Evolutionary conservation across 2,113 vertebrate genomes (phyloP).

Genomic region (Tyto alba): DNA sequence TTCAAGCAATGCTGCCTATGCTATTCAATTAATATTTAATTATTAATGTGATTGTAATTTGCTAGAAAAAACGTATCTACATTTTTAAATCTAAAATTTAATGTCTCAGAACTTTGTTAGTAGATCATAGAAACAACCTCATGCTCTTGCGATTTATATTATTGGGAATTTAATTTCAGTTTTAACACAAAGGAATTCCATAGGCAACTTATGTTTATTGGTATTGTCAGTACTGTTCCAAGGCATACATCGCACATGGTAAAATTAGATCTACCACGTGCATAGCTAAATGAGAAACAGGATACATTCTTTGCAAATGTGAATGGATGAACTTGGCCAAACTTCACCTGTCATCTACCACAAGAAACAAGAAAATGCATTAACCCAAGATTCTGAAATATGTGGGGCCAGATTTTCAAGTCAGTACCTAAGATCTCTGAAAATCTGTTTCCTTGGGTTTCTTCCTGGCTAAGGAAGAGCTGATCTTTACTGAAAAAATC

Average conservation of each 20-base stretch:
- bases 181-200: background rate
- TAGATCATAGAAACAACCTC: background rate
- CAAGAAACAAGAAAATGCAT: background rate
- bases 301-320: background rate
- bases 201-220: background rate
- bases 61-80: background rate
- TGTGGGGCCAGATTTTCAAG: background rate
- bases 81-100: background rate
- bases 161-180: background rate
- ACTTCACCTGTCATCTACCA: background rate
- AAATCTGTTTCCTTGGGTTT: background rate
- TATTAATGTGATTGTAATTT: background rate
- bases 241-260: background rate
- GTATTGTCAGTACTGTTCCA: background rate
- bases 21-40: background rate
- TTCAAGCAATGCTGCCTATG: background rate
- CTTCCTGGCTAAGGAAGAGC: background rate
- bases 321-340: background rate
- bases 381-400: background rate
- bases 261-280: background rate
- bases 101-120: background rate
- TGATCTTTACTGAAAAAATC: conserved; percentile 1
- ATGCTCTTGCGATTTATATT: background rate
- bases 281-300: background rate
- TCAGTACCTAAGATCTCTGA: background rate